Conservation (phyloP, 2,797 vertebrate species). For the Siniperca obscura region DNA sequence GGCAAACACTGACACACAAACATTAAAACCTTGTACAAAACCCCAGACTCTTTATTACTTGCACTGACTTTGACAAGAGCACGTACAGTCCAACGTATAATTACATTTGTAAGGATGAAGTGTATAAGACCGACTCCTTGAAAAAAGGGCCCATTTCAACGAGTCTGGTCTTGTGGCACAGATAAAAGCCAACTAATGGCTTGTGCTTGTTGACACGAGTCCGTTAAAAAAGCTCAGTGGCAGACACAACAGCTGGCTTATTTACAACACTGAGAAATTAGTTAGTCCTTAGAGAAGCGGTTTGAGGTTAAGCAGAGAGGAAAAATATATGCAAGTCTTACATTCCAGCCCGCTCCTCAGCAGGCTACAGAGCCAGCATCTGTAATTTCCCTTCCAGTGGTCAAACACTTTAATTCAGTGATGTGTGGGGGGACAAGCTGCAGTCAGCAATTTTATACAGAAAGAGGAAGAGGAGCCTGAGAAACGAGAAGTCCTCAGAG, state of each 20-base stretch:
- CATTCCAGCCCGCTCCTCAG: slow-evolving; percentile 70
- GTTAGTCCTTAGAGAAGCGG: slow-evolving; percentile 62
- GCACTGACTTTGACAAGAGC: slow-evolving; percentile 34
- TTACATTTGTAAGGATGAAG: slow-evolving; percentile 53
- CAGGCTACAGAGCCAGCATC: slow-evolving; percentile 63
- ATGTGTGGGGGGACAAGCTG: slow-evolving; percentile 38
- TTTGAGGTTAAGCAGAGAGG: slow-evolving; percentile 72
- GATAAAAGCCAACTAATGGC: slow-evolving; percentile 71
- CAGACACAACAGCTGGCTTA: slow-evolving; percentile 73
- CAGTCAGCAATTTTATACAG: slow-evolving; percentile 76
- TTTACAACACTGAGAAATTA: slow-evolving; percentile 76
- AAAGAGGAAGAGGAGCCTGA: slow-evolving; percentile 57
- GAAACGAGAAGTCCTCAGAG: slow-evolving; percentile 57
- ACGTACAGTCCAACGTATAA: slow-evolving; percentile 39
- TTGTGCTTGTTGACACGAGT: slow-evolving; percentile 68
- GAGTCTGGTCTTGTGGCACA: slow-evolving; percentile 51
- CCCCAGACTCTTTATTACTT: neutral
- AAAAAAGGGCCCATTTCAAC: slow-evolving; percentile 45
- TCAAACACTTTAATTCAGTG: slow-evolving; percentile 73
- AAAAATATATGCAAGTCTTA: slow-evolving; percentile 59
- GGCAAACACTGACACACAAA: slow-evolving; percentile 45
- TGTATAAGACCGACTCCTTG: slow-evolving; percentile 29
- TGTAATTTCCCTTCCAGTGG: slow-evolving; percentile 82
- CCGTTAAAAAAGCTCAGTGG: slow-evolving; percentile 50
- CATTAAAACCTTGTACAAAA: slow-evolving; percentile 42